Evolutionary conservation across 2,113 vertebrate species (phyloP).

Genomic region (Actinemys pallida): DNA sequence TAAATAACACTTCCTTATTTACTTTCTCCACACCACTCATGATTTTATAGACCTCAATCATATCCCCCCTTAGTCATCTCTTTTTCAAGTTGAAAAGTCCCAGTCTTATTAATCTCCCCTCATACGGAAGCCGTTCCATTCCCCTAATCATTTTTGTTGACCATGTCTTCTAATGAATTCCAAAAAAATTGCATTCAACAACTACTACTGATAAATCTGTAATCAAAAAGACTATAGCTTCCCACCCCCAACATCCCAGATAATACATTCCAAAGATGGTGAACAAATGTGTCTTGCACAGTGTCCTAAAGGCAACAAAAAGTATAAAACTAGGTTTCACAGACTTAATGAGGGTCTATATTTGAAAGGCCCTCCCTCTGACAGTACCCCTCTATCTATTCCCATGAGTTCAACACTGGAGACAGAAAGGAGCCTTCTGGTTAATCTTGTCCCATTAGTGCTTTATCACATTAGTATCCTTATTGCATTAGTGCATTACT

Average conservation of each 20-base stretch:
- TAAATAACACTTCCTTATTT: too few relatives aligned
- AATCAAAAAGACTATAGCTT: background rate
- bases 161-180: background rate
- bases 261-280: background rate
- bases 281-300: background rate
- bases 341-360: background rate
- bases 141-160: too few relatives aligned
- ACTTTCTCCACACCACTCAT: too few relatives aligned
- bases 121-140: too few relatives aligned
- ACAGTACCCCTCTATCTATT: background rate
- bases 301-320: background rate
- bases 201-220: background rate
- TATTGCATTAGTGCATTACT: background rate
- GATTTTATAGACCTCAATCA: too few relatives aligned
- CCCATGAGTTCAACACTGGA: background rate
- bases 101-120: too few relatives aligned
- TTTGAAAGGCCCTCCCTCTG: background rate
- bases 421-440: background rate
- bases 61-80: too few relatives aligned
- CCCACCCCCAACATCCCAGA: background rate
- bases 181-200: background rate
- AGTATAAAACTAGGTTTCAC: background rate
- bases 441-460: background rate
- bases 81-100: too few relatives aligned
- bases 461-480: background rate